Base-by-base conservation (phyloP, 2,113 vertebrate species). In the Cebus imitator region DNA sequence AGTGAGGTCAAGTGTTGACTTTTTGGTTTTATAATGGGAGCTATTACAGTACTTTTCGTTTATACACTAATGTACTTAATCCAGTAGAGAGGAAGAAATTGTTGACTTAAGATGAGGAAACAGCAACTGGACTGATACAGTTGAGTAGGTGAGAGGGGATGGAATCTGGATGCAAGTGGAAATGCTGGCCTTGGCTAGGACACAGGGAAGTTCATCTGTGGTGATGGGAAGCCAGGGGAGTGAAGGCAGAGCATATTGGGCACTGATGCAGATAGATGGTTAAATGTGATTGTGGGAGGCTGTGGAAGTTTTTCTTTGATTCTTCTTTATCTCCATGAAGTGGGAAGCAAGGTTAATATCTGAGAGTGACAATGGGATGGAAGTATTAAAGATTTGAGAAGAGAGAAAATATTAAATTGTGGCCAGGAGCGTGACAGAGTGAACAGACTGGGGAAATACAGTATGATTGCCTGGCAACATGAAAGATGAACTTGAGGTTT, bases 401-500 rank as follows among this genome's bases (percentile, higher is more conserved):
- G 83, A 72, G 13, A 57, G 57, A 76, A 95, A n/a, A 68, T 88
- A 86, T 50, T 92, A 92, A 94, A 91, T 88, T 50, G 81, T 80
- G 27, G 32, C 37, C 61, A 86, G 78, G 64, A 87, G 78, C 43
- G 43, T 30, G 40, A 32, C 45, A 73, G 88, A 83, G 73, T 86
- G 61, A 95, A 80, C 64, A 48, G 61, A 58, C 7, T 37, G 30
- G 32, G 78, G 3, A 45, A 68, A 30, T 94, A 64, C 4, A 45
- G 17, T 52, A 11, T 64, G 79, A 97, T 96, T 94, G 86, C 86
- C 79, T 95, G 89, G 91, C 83, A 91, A 76, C 66, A 8, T 1
- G 86, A 97, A 94, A n/a, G 82, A 73, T 76, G 37, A n/a, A 20
- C 82, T 84, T 83, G 66, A 95, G 79, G 68, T 95, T 90, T 95